phyloP scores from a whole-genome alignment of 2,113 vertebrate species.

The Corythaixoides concolor region DNA sequence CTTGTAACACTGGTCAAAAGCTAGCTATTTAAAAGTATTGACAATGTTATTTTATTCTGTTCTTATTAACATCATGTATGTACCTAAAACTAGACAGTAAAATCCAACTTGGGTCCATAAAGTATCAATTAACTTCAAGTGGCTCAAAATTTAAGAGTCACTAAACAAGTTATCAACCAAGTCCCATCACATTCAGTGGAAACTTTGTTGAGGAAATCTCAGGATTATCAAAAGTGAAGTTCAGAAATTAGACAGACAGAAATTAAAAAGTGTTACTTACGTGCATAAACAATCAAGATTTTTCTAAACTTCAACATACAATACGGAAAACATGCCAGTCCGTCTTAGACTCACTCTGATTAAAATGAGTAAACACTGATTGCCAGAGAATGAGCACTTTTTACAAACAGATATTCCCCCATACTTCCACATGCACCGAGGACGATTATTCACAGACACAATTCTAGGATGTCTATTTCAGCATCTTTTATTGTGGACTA shows the following conservation, averaged over 20 bases:
- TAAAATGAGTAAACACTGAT: neutral
- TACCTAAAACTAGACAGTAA: neutral
- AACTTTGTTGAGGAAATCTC: neutral
- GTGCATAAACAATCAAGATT: neutral
- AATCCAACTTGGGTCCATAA: neutral
- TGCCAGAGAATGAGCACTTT: neutral
- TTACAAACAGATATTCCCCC: neutral
- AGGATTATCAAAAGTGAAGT: neutral
- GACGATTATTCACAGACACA: neutral
- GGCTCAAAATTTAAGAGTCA: neutral
- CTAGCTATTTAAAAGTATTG: neutral
- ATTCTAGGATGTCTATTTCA: constrained; percentile 12
- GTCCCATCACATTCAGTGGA: neutral
- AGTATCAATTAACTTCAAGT: neutral
- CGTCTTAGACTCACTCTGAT: neutral
- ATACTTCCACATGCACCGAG: neutral
- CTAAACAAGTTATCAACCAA: neutral
- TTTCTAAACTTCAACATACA: neutral
- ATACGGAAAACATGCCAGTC: neutral
- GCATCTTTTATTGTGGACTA: neutral
- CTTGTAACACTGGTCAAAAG: neutral
- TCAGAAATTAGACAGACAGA: neutral
- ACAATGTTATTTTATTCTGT: neutral
- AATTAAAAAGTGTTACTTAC: neutral
- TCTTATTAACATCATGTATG: neutral